Evolutionary conservation across 2,888 invertebrate genomes (phyloP).

Genomic region (Chloromyia formosa): DNA sequence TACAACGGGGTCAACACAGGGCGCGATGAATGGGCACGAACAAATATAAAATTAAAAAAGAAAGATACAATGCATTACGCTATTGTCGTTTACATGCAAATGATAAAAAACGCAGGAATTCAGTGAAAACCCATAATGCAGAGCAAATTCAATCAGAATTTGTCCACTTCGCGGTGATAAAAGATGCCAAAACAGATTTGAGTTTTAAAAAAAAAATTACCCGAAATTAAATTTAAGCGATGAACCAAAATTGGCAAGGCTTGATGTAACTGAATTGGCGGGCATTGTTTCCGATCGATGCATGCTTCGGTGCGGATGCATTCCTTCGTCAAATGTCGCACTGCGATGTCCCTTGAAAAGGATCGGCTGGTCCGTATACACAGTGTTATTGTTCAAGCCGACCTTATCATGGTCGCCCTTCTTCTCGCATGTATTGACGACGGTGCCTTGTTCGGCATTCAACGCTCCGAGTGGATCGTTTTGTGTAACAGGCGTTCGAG

Average conservation of each 20-base stretch:
- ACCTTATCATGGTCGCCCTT: conserved; percentile 52
- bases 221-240: conserved; percentile 86
- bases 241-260: conserved; percentile 81
- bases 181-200: conserved; percentile 44
- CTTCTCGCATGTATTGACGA: conserved; percentile 46
- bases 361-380: conserved; percentile 74
- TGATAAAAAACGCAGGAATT: conserved; percentile 4
- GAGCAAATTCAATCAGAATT: neutral
- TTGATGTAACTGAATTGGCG: conserved; percentile 76
- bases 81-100: conserved; percentile 37
- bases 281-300: conserved; percentile 81
- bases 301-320: conserved; percentile 65
- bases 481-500: conserved; percentile 86
- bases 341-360: conserved; percentile 71
- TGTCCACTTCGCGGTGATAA: neutral
- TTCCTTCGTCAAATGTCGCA: conserved; percentile 70
- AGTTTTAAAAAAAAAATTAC: conserved; percentile 63
- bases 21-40: conserved; percentile 34
- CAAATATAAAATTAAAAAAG: conserved; percentile 36
- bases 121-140: neutral
- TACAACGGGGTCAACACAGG: conserved; percentile 37
- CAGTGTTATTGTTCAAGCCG: conserved; percentile 56
- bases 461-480: conserved; percentile 93
- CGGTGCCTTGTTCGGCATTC: conserved; percentile 60
- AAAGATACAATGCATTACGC: conserved; percentile 31